Evolutionary conservation across 2,113 vertebrate species (phyloP).

Genomic region (Lates calcarifer): DNA sequence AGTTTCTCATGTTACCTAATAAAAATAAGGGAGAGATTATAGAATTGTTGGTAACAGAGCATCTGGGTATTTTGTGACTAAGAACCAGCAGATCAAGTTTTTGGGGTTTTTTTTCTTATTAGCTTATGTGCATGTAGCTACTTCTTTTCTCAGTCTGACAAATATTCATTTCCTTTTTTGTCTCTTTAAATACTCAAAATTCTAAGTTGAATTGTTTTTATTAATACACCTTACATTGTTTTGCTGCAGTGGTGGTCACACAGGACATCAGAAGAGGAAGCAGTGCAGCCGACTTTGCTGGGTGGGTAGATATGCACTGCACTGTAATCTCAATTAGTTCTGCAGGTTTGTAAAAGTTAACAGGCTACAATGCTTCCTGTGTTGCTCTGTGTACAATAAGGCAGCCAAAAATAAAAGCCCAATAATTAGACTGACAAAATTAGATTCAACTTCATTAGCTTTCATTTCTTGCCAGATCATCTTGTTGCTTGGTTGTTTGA

Average conservation of each 20-base stretch:
- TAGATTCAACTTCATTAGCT: not conserved
- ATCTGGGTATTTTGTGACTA: not conserved
- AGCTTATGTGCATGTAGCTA: not conserved
- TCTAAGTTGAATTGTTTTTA: too few relatives aligned
- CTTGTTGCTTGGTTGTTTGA: not conserved
- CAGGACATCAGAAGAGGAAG: not conserved
- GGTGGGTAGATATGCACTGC: not conserved
- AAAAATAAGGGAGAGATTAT: too few relatives aligned
- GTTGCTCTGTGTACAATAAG: not conserved
- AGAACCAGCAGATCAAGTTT: too few relatives aligned
- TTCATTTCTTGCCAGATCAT: not conserved
- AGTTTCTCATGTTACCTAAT: not conserved
- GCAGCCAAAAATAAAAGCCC: not conserved
- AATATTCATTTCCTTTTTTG: too few relatives aligned
- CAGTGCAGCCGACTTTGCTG: not conserved
- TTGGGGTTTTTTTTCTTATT: not conserved
- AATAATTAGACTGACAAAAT: conserved; percentile 1
- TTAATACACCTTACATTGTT: not conserved
- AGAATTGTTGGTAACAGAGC: too few relatives aligned
- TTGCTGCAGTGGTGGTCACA: not conserved
- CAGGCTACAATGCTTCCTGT: not conserved
- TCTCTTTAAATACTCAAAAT: too few relatives aligned
- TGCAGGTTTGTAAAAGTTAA: not conserved
- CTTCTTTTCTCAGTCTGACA: too few relatives aligned
- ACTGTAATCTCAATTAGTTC: not conserved